These are phyloP conservation scores for Ammodramus savannarum DNA, from an alignment of 2,113 vertebrate species.

Conservation along the genomic window DNA sequence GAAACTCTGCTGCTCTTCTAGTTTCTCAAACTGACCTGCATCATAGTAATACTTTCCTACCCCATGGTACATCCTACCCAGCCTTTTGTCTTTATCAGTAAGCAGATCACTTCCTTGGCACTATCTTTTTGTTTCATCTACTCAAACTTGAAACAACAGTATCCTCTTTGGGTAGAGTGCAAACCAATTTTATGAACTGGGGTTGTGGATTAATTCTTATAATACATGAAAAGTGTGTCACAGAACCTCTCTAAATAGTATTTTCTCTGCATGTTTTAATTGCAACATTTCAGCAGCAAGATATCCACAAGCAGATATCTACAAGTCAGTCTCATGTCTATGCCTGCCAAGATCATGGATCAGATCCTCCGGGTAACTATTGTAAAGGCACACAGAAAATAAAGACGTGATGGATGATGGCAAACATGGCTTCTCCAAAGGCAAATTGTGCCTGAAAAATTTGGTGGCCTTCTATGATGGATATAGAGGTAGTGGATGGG, in stretches of 20 bases:
- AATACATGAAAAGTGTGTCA: not conserved
- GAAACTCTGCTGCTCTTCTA: not conserved
- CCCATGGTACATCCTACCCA: not conserved
- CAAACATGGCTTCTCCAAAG: not conserved
- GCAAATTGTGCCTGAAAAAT: not conserved
- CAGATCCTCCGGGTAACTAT: not conserved
- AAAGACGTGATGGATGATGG: not conserved
- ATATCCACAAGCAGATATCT: not conserved
- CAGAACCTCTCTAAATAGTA: not conserved
- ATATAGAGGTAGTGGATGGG: not conserved
- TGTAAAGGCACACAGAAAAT: not conserved
- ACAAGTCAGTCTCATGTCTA: not conserved
- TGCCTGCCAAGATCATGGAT: not conserved
- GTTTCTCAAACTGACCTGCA: not conserved
- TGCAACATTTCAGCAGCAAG: not conserved
- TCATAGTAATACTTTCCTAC: not conserved
- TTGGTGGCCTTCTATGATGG: fast-evolving
- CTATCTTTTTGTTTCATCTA: not conserved
- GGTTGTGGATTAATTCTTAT: not conserved
- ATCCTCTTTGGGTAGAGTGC: not conserved
- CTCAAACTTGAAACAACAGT: not conserved
- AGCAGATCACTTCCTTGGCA: not conserved
- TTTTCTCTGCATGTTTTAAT: not conserved
- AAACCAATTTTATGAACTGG: not conserved
- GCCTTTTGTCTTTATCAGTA: not conserved